Evolutionary conservation across 1,140 invertebrate species (phyloP).

Genomic region (Choristoneura fumiferana): DNA sequence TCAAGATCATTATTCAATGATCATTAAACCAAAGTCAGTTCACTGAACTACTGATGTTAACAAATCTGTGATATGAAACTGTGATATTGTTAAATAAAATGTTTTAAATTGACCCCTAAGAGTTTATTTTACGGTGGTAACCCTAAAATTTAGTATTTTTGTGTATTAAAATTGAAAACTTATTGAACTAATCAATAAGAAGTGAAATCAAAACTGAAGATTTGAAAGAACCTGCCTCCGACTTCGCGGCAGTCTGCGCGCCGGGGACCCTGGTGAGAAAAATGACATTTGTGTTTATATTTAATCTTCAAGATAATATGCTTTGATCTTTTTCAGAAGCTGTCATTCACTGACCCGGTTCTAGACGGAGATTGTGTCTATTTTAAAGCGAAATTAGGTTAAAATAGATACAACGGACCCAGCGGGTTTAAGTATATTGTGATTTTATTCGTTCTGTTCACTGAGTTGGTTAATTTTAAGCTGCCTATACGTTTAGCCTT

Average conservation of each 20-base stretch:
- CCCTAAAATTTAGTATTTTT: background rate
- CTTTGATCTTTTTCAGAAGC: constrained; percentile 70
- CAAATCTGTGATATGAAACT: constrained; percentile 8
- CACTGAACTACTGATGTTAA: no score
- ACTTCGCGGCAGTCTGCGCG: constrained; percentile 26
- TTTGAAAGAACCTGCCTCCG: background rate
- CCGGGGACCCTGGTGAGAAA: constrained; percentile 56
- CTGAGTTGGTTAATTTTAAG: constrained; percentile 8
- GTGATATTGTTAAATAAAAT: constrained; percentile 16
- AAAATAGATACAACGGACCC: background rate
- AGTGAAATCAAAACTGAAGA: background rate
- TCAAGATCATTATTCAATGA: no score
- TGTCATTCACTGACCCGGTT: background rate
- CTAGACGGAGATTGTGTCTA: no score
- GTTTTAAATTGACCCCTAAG: background rate
- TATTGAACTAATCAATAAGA: background rate
- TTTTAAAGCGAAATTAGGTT: background rate
- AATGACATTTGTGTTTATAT: constrained; percentile 34
- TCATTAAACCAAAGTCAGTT: no score
- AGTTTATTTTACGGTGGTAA: constrained; percentile 1
- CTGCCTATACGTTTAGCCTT: background rate
- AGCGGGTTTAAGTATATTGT: constrained; percentile 11
- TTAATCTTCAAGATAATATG: constrained; percentile 50
- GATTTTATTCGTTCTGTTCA: background rate
- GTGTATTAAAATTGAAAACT: no score